Evolutionary conservation across 35 echinoderm and acorn worm species (phyloP).

Genomic region (Eucidaris tribuloides): DNA sequence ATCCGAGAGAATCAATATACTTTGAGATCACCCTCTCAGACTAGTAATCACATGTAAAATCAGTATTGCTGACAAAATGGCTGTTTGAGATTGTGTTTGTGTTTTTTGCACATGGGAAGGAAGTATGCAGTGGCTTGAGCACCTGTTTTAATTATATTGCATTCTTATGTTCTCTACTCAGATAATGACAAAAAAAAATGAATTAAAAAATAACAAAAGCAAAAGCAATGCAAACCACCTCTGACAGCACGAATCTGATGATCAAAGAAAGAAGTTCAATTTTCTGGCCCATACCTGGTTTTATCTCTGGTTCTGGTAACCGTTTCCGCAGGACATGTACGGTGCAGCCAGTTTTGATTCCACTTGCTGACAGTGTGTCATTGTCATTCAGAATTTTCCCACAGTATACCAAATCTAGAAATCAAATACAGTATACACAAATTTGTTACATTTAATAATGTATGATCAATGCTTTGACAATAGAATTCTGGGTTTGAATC

Average conservation of each 20-base stretch:
- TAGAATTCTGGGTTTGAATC: no score
- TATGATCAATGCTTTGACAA: neutral
- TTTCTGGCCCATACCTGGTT: slow-evolving; percentile 42
- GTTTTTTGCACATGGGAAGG: neutral
- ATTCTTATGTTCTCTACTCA: neutral
- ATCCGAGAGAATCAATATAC: neutral
- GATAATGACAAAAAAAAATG: neutral
- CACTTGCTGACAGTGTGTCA: slow-evolving; percentile 29
- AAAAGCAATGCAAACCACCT: neutral
- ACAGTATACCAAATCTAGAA: slow-evolving; percentile 66
- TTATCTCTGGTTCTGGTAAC: slow-evolving; percentile 41
- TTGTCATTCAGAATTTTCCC: slow-evolving; percentile 60
- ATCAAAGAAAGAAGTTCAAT: neutral
- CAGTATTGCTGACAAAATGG: neutral
- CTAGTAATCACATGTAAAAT: neutral
- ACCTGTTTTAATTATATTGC: neutral
- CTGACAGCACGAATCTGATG: neutral
- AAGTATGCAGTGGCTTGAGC: neutral
- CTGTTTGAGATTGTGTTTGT: neutral
- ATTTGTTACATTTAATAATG: neutral
- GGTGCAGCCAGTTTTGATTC: slow-evolving; percentile 61
- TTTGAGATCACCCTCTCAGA: neutral
- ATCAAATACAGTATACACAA: neutral
- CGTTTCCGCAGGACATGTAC: slow-evolving; percentile 58
- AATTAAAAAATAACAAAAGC: neutral